Conservation (phyloP, 2,113 vertebrate genomes). For the Calyptomena viridis region DNA sequence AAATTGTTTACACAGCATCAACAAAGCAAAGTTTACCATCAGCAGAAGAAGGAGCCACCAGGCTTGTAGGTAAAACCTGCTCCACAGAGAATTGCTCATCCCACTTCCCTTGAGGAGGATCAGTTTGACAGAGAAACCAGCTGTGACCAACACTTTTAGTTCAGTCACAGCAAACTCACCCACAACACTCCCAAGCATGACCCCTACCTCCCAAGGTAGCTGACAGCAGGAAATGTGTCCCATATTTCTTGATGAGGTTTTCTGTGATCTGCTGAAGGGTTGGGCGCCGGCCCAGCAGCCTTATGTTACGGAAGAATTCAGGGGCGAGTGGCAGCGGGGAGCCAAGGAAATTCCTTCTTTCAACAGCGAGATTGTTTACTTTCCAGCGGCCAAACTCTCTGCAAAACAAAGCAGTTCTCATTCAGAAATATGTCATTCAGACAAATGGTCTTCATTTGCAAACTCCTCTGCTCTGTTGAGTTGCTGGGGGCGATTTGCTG, state of each 20-base stretch:
- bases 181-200: not conserved
- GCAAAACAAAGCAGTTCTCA: conserved; percentile 67
- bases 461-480: not conserved
- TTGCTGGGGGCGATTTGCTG: not conserved
- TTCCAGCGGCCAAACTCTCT: conserved; percentile 99
- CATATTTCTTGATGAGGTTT: conserved; percentile 98
- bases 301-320: conserved; percentile 94
- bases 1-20: not conserved
- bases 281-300: conserved; percentile 90
- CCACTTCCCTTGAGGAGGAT: not conserved
- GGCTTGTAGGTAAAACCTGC: not conserved
- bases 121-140: no score
- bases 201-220: conserved; percentile 93
- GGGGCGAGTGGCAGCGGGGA: conserved; percentile 91
- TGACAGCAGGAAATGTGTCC: conserved; percentile 94
- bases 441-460: conserved; percentile 57
- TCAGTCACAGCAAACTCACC: not conserved
- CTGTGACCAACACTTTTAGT: fast-evolving
- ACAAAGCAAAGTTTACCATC: not conserved
- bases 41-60: not conserved
- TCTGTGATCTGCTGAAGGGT: conserved; percentile 92
- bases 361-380: conserved; percentile 95
- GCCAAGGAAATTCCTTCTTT: conserved; percentile 91
- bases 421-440: conserved; percentile 47
- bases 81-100: fast-evolving